Conservation (phyloP, 2,888 invertebrate species). For the Melanargia galathea region DNA sequence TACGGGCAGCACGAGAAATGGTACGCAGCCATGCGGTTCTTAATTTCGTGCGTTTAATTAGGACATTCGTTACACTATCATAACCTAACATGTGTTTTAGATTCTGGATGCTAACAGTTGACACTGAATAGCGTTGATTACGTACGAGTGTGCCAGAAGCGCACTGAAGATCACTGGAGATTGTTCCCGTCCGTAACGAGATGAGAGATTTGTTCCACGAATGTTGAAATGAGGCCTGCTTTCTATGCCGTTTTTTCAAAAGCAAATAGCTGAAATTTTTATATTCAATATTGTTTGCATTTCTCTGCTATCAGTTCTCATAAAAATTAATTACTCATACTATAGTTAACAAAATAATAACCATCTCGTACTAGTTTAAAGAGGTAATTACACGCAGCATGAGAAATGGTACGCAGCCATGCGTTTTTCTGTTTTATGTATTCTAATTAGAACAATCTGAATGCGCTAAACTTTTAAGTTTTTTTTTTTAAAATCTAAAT, state of each 20-base stretch:
- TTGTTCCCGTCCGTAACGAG: not conserved
- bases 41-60: not conserved
- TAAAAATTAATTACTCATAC: no score
- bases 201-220: not conserved
- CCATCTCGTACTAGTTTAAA: not conserved
- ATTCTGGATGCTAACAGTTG: conserved; percentile 39
- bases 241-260: no score
- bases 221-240: no score
- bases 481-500: no score
- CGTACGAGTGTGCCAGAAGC: conserved; percentile 26
- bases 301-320: no score
- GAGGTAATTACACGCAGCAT: no score
- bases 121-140: conserved; percentile 26
- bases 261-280: no score
- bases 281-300: no score
- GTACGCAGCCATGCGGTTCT: not conserved
- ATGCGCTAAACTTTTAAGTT: no score
- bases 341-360: not conserved
- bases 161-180: not conserved
- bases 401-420: not conserved
- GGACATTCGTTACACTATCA: not conserved
- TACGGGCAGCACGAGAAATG: not conserved
- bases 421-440: not conserved
- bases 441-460: conserved; percentile 4
- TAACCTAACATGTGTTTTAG: conserved; percentile 50